Conservation (phyloP, 2,888 invertebrate genomes). For the Polia nebulosa region DNA sequence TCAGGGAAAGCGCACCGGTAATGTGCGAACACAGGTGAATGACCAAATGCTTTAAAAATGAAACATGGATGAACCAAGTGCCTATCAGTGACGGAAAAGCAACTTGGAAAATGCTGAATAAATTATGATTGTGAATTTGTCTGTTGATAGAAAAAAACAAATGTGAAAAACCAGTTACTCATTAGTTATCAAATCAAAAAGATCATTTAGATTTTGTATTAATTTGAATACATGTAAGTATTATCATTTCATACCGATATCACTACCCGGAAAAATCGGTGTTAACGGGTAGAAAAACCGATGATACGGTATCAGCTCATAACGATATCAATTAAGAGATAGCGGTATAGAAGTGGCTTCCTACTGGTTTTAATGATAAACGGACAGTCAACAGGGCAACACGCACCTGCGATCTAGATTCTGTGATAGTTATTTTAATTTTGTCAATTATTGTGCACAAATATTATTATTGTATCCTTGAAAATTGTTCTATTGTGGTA, state of each 20-base stretch:
- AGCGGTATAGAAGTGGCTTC: constrained; percentile 12
- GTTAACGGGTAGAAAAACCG: constrained; percentile 8
- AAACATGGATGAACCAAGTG: constrained; percentile 30
- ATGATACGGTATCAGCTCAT: constrained; percentile 18
- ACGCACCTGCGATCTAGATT: constrained; percentile 17
- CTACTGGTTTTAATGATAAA: constrained; percentile 14
- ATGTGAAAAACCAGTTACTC: constrained; percentile 3
- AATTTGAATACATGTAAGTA: neutral
- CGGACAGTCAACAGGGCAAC: constrained; percentile 31
- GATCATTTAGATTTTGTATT: constrained; percentile 4
- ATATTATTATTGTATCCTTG: constrained; percentile 25
- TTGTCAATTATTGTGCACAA: constrained; percentile 47
- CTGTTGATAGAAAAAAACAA: neutral
- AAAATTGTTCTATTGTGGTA: constrained; percentile 22
- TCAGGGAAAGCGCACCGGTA: constrained; percentile 13
- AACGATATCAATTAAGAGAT: constrained; percentile 7
- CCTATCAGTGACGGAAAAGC: neutral
- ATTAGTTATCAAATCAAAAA: constrained; percentile 2
- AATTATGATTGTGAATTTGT: constrained; percentile 12
- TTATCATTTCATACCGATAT: constrained; percentile 4
- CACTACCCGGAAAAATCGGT: constrained; percentile 14
- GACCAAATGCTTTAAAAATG: constrained; percentile 42
- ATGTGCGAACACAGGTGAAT: constrained; percentile 16
- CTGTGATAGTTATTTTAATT: constrained; percentile 14
- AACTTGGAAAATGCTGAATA: constrained; percentile 12